phyloP scores from a whole-genome alignment of 1,140 invertebrate genomes.

The Anoplolepis gracilipes region DNA sequence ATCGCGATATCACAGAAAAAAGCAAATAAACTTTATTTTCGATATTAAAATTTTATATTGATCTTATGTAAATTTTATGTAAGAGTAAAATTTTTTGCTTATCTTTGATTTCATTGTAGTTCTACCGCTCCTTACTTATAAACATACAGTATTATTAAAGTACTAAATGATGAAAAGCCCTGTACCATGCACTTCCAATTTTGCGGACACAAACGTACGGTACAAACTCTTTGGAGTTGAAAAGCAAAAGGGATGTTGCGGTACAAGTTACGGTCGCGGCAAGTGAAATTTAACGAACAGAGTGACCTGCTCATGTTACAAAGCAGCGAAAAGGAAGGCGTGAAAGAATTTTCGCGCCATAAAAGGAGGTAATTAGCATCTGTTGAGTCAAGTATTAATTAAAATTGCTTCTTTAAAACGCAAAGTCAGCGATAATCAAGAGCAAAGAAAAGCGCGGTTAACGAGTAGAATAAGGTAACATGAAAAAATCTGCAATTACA shows the following conservation, averaged over 20 bases:
- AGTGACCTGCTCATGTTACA: constrained; percentile 67
- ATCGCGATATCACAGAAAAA: too few species aligned
- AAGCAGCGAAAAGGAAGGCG: constrained; percentile 59
- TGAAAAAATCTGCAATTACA: not conserved
- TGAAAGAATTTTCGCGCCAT: constrained; percentile 50
- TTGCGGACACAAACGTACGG: not conserved
- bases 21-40: too few species aligned
- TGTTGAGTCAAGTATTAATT: constrained; percentile 67
- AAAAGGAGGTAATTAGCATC: constrained; percentile 69
- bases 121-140: not conserved
- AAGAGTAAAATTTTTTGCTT: not conserved
- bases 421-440: constrained; percentile 37
- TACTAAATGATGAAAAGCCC: not conserved
- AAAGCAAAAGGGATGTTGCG: constrained; percentile 26
- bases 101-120: constrained; percentile 4
- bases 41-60: too few species aligned
- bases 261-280: constrained; percentile 17
- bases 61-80: too few species aligned
- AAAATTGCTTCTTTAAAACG: constrained; percentile 65
- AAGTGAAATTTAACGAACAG: constrained; percentile 67
- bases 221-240: not conserved
- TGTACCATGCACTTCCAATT: not conserved
- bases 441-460: constrained; percentile 44
- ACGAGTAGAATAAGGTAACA: constrained; percentile 36
- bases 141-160: not conserved